These are phyloP conservation scores for Cylas formicarius DNA, from an alignment of 1,140 invertebrate species.

Conservation along the genomic window DNA sequence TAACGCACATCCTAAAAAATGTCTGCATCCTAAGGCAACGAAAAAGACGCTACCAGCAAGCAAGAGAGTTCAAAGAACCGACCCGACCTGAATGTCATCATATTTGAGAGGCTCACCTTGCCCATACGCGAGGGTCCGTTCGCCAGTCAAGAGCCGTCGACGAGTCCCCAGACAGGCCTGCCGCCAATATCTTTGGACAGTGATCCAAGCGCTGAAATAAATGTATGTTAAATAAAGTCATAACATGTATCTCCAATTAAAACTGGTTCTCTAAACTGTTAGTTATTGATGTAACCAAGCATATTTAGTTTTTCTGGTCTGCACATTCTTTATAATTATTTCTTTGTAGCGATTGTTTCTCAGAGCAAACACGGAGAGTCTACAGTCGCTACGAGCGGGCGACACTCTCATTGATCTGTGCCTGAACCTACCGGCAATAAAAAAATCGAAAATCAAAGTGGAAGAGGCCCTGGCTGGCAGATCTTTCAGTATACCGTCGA, in stretches of 20 bases:
- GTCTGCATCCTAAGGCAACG: constrained; percentile 34
- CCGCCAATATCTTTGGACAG: constrained; percentile 33
- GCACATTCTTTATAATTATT: constrained; percentile 6
- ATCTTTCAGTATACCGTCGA: constrained; percentile 57
- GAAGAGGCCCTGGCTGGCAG: constrained; percentile 62
- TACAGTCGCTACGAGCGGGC: constrained; percentile 61
- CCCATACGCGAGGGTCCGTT: constrained; percentile 50
- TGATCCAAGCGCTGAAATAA: constrained; percentile 38
- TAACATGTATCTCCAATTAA: too few relatives aligned
- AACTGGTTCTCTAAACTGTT: too few relatives aligned
- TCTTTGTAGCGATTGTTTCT: constrained; percentile 49
- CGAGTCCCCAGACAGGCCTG: constrained; percentile 39
- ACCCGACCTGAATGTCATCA: constrained; percentile 55
- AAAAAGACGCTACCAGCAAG: constrained; percentile 50
- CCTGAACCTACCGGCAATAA: constrained; percentile 64
- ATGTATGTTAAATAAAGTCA: constrained; percentile 27
- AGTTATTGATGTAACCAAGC: neutral
- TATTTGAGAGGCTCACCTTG: constrained; percentile 59
- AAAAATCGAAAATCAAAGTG: constrained; percentile 64
- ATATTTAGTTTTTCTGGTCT: neutral
- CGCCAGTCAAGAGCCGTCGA: constrained; percentile 19
- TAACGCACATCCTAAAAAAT: constrained; percentile 7
- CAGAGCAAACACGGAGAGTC: constrained; percentile 50
- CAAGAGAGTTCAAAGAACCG: constrained; percentile 52
- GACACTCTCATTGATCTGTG: constrained; percentile 74